These are phyloP conservation scores for Limonius californicus DNA, from an alignment of 1,140 invertebrate genomes.

Conservation along the genomic window DNA sequence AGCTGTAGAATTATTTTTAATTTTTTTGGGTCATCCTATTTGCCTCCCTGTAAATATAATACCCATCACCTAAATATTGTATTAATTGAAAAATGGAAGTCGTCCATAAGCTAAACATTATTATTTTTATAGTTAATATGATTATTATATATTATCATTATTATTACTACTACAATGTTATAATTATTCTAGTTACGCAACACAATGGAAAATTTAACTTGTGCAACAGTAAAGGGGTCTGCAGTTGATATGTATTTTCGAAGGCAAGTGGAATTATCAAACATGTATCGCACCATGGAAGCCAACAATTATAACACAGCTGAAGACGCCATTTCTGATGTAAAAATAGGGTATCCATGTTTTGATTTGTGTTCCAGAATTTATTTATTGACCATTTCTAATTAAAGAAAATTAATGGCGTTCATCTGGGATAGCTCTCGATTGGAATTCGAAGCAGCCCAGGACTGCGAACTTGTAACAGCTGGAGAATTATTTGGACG, in stretches of 20 bases:
- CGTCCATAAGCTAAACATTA: no score
- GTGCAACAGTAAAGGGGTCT: slow-evolving; percentile 94
- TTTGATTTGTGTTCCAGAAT: background rate
- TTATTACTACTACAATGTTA: no score
- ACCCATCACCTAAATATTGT: no score
- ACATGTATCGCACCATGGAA: slow-evolving; percentile 99
- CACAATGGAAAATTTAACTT: slow-evolving; percentile 97
- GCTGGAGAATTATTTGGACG: slow-evolving; percentile 97
- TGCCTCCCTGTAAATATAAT: no score
- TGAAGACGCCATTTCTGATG: slow-evolving; percentile 90
- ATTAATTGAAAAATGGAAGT: no score
- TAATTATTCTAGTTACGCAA: slow-evolving; percentile 80
- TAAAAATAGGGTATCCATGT: slow-evolving; percentile 78
- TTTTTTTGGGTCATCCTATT: no score
- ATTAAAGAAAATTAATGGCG: slow-evolving; percentile 84
- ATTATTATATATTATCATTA: no score
- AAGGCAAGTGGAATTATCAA: slow-evolving; percentile 95
- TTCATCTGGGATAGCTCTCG: slow-evolving; percentile 99
- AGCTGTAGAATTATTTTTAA: no score
- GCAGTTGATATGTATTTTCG: slow-evolving; percentile 97
- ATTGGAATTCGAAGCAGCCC: slow-evolving; percentile 95
- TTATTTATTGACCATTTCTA: background rate
- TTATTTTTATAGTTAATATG: no score
- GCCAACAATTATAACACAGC: slow-evolving; percentile 92
- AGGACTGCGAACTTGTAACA: slow-evolving; percentile 95